Base-by-base conservation (phyloP, 1,140 invertebrate species). In the Lucilia sericata region DNA sequence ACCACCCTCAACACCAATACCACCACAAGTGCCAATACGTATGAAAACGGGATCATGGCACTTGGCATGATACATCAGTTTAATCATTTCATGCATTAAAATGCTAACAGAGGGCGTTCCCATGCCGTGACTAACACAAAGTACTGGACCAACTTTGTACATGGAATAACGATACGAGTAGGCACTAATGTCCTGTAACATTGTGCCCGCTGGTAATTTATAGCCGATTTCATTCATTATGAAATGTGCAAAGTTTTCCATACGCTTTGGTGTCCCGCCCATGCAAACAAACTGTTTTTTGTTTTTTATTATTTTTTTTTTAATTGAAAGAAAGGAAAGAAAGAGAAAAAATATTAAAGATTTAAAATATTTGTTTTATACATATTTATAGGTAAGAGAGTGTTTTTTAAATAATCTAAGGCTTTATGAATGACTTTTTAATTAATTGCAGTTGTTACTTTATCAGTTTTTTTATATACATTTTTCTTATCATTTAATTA, bases 141-240 rank as follows among this genome's bases (percentile, higher is more conserved):
- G 88, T 80, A 91, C 90, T 30, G 90, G 90, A 5, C 90, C 90
- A 36, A 99, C 96, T 95, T 99, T 99, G 92, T 96, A 99, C 96
- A 99, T 97, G 21, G 96, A 96, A 92, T 99, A 99, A 86, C 98
- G 93, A 91, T 99, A 98, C 12, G 97, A 98, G 89, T 95, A 96
- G 88, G 95, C 95, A 87, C 96, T 97, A 85, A 99, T 97, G 91
- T 99, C 97, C 85, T 95, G 93, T 34, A 98, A 92, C 75, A 95
- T 95, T 5, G 96, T 96, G 60, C 97, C 97, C 70, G 96, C 95
- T 0, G 97, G 97, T 85, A 98, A 92, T 91, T 97, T 96, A 91
- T 97, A 95, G 5, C 96, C 96, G 85, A 98, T 96, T 92, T 98
- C 96, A 85, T 96, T 93, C 96, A 98, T 96, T 85, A 99, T 97